Evolutionary conservation across 2,113 vertebrate genomes (phyloP).

Genomic region (Nesospiza acunhae): DNA sequence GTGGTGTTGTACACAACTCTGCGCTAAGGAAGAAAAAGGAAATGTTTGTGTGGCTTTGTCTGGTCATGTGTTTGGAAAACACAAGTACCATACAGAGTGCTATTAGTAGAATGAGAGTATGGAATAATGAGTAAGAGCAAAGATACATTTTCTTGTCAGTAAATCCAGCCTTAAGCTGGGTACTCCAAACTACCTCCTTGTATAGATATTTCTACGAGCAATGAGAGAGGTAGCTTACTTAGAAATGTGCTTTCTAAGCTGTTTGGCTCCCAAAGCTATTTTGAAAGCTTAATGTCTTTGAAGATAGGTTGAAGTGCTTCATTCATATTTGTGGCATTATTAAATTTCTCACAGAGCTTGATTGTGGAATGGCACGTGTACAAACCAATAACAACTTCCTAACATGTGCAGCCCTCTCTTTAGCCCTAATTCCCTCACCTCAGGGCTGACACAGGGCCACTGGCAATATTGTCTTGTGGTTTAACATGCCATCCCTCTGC

Average conservation of each 20-base stretch:
- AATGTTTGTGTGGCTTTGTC: neutral
- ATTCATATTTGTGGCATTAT: slow-evolving; percentile 9
- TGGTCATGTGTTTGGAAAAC: neutral
- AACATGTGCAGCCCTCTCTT: neutral
- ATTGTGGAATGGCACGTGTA: neutral
- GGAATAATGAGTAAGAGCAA: neutral
- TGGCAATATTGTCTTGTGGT: neutral
- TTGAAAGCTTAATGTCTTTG: slow-evolving; percentile 19
- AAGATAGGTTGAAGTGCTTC: neutral
- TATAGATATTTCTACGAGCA: neutral
- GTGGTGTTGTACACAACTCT: neutral
- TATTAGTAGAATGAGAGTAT: neutral
- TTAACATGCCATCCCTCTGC: neutral
- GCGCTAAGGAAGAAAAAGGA: neutral
- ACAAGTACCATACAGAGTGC: neutral
- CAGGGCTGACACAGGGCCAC: neutral
- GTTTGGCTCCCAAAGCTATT: neutral
- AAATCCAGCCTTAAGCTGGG: neutral
- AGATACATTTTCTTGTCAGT: neutral
- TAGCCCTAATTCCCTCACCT: neutral
- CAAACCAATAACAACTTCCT: neutral
- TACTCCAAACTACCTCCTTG: neutral
- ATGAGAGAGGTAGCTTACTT: neutral
- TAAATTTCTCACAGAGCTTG: neutral
- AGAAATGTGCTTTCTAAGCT: slow-evolving; percentile 24